Evolutionary conservation across 2,888 invertebrate genomes (phyloP), one percentile per base, ranked within the genome.

Genomic region (Hylaea fasciaria): DNA sequence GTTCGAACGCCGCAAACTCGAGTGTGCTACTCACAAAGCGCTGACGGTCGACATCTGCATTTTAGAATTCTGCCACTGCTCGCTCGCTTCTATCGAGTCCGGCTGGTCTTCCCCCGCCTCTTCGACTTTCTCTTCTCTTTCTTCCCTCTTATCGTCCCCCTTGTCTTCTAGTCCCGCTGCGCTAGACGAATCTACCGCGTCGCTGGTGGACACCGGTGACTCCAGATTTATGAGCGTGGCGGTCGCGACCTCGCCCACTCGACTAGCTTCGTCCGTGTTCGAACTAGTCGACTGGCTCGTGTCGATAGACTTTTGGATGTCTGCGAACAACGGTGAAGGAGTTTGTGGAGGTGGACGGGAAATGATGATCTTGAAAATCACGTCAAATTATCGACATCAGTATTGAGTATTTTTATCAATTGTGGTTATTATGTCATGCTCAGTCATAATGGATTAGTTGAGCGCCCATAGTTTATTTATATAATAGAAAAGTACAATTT

Each of bases 61-160:
- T 67, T 81, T 81, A 0, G 86, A 72, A n/a, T 65, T 76, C 48
- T 87, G 86, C 89, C 89, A 91, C 58, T 86, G 86, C 28, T 89
- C 90, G 65, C 84, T 83, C 12, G 90, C 80, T 69, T 92, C 92
- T 43, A 93, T 92, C 10, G 92, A 92, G 67, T 92, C 92, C 40
- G 86, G 77, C 67, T 90, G 89, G 62, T 92, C 92, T 46, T 88
- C 88, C 0, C 77, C 72, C 37, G 41, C 63, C 11, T 67, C 67
- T 49, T 68, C 62, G 1, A 75, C 71, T 12, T 59, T 49, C 8
- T 52, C 46, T 41, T 75, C 71, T 8, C 13, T 60, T 9, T 62
- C 66, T 40, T 70, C 62, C 1, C 70, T 54, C 28, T 41, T 46
- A 12, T 40, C 52, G 0, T 50, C 49, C 9, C 75, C 70, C 14